phyloP scores from a whole-genome alignment of 2,888 invertebrate genomes.

The Teinopalpus imperialis region DNA sequence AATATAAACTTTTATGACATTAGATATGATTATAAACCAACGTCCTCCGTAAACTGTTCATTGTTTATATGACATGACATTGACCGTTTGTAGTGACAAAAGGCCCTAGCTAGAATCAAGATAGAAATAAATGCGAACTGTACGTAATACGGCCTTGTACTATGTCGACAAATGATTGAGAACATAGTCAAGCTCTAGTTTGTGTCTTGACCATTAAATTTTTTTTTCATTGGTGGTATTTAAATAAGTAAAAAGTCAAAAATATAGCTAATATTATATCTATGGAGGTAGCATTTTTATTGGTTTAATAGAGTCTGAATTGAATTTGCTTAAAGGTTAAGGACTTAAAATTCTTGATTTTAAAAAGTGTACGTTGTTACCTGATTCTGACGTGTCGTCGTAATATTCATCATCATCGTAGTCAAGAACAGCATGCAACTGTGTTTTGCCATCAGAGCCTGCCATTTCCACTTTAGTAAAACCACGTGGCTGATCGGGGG shows the following conservation, averaged over 20 bases:
- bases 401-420: conserved; percentile 84
- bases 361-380: conserved; percentile 44
- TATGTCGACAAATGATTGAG: conserved; percentile 8
- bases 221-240: conserved; percentile 10
- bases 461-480: conserved; percentile 84
- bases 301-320: no score
- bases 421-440: conserved; percentile 87
- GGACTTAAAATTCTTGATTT: no score
- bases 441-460: conserved; percentile 82
- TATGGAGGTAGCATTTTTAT: no score
- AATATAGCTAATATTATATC: no score
- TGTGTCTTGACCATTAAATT: conserved; percentile 20
- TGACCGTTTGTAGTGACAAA: conserved; percentile 52
- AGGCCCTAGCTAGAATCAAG: conserved; percentile 51
- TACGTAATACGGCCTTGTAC: conserved; percentile 24
- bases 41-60: conserved; percentile 45
- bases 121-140: conserved; percentile 29
- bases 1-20: conserved; percentile 28
- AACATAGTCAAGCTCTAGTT: conserved; percentile 2
- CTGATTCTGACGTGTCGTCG: conserved; percentile 82
- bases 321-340: no score
- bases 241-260: conserved; percentile 11
- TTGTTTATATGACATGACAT: conserved; percentile 63
- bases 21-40: conserved; percentile 38
- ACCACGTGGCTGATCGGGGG: conserved; percentile 82